phyloP scores from a whole-genome alignment of 2,113 vertebrate genomes.

The Onychorhynchus coronatus region DNA sequence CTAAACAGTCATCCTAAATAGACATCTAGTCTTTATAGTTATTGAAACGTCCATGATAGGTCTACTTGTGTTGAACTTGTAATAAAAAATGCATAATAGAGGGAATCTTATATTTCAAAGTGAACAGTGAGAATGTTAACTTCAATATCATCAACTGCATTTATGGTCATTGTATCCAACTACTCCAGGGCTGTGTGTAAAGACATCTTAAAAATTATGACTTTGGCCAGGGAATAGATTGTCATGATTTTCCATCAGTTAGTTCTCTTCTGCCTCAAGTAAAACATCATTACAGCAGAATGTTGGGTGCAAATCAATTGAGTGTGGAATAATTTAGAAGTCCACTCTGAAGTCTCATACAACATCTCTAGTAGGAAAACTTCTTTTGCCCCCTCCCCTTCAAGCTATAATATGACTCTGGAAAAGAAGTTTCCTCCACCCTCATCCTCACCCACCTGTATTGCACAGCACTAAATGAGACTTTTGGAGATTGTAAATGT shows the following conservation, averaged over 20 bases:
- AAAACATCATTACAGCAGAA: neutral
- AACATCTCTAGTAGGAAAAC: neutral
- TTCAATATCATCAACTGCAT: neutral
- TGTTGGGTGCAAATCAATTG: neutral
- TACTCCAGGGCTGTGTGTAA: neutral
- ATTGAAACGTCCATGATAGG: neutral
- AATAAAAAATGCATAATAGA: neutral
- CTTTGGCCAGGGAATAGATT: neutral
- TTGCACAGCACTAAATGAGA: neutral
- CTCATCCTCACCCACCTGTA: neutral
- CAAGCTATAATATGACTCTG: neutral
- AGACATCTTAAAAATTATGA: neutral
- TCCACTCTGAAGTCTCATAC: neutral
- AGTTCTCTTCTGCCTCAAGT: neutral
- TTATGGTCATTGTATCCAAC: neutral
- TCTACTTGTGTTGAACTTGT: neutral
- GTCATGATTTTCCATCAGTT: neutral
- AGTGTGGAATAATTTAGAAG: neutral
- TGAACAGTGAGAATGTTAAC: neutral
- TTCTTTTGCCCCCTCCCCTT: neutral
- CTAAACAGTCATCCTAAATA: neutral
- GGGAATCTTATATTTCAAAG: neutral
- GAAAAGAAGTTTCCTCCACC: neutral
- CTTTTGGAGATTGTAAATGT: neutral
- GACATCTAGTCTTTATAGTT: neutral